phyloP scores from a whole-genome alignment of 2,797 vertebrate genomes.

The Schizopygopsis malacanthus region DNA sequence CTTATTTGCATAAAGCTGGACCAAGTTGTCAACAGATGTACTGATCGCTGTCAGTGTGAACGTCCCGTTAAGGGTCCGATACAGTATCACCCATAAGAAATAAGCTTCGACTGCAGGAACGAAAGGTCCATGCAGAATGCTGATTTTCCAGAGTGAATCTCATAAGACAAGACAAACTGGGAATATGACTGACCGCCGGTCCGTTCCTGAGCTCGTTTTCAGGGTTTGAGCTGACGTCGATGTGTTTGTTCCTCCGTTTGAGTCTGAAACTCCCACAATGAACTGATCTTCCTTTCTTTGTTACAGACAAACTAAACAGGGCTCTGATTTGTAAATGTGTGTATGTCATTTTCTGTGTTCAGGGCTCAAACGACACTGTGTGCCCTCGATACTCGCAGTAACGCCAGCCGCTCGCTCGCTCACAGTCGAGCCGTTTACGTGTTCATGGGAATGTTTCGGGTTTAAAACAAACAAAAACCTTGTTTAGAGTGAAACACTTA shows the following conservation, averaged over 20 bases:
- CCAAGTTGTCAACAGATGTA: neutral
- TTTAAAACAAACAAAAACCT: neutral
- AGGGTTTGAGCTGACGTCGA: neutral
- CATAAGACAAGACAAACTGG: neutral
- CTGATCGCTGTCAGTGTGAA: slow-evolving; percentile 1
- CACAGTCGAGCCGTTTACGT: neutral
- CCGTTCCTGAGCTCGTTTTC: neutral
- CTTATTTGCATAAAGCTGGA: neutral
- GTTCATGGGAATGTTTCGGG: neutral
- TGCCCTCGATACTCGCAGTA: slow-evolving; percentile 12
- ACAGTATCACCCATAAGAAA: neutral
- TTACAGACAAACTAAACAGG: slow-evolving; percentile 25
- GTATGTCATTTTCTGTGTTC: neutral
- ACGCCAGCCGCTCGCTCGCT: neutral
- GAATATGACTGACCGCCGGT: neutral
- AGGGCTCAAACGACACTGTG: neutral
- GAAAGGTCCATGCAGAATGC: neutral
- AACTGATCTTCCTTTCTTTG: slow-evolving; percentile 5
- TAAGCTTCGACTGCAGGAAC: neutral
- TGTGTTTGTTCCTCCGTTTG: neutral
- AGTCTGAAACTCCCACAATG: slow-evolving; percentile 7
- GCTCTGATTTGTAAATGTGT: slow-evolving; percentile 22
- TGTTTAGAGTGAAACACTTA: neutral
- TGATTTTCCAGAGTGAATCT: neutral
- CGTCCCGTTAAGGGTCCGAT: neutral